Evolutionary conservation across 2,888 invertebrate genomes (phyloP), one percentile per base, ranked within the genome.

Genomic region (Eumacrocentrus americanus): DNA sequence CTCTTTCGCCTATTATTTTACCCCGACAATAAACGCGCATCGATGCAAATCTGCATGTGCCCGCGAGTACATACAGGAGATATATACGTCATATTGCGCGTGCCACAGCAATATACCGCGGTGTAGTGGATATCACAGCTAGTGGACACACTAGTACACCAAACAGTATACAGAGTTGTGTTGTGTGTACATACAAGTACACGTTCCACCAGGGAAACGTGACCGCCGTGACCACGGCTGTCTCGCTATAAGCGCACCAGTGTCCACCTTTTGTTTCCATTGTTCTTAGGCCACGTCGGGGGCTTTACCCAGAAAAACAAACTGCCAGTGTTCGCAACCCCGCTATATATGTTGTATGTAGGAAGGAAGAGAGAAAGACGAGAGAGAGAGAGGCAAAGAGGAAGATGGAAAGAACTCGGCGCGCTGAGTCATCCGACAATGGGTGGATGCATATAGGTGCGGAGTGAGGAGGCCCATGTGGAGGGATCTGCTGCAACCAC

Each of bases 241-340:
- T 67, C 68, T 64, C 66, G 38, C 69, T 66, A 66, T 68, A 50
- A 71, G 68, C 74, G 68, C 68, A 71, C 71, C 67, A 66, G 66
- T 65, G 67, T 61, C 59, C 65, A 64, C 68, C 66, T 74, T 74
- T 72, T 73, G 73, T 75, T 67, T 70, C 75, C 72, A 76, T 76
- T 76, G 76, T 76, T 74, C 73, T 68, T 70, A 66, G 63, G 64
- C 63, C 65, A 37, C 18, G 55, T 25, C 29, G 50, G 37, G 25
- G 48, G 62, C 62, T 62, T 60, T 67, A 67, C 68, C 65, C 69
- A 67, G 71, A 71, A 73, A 34, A 73, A 68, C 71, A 68, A 73
- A 66, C 67, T 59, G 61, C 62, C 69, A 66, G 64, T 61, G 60
- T 53, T 47, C 37, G 9, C 20, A 54, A 54, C 44, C 54, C 52